Conservation (phyloP, 2,113 vertebrate species). For the Suncus etruscus region DNA sequence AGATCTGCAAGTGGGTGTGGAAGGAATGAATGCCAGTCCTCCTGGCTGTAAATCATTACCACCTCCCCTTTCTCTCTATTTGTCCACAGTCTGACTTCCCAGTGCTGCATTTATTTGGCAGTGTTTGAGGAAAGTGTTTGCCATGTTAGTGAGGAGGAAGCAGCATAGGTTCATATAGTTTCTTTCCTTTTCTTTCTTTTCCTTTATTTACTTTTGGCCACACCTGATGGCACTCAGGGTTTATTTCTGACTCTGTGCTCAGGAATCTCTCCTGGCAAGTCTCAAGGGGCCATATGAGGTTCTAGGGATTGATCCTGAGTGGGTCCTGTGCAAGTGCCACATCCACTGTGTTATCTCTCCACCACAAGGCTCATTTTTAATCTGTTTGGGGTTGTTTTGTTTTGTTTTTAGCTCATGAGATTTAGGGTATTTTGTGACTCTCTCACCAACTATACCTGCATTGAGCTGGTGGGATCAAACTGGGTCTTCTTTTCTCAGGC, state of each 20-base stretch:
- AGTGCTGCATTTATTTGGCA: neutral
- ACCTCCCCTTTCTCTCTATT: neutral
- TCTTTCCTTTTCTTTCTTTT: too few relatives aligned
- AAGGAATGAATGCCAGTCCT: neutral
- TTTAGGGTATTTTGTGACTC: neutral
- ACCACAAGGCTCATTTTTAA: slow-evolving; percentile 7
- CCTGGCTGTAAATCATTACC: slow-evolving; percentile 9
- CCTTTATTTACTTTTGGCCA: too few relatives aligned
- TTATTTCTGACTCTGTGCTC: too few relatives aligned
- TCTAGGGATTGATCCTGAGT: too few relatives aligned
- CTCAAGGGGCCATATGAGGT: too few relatives aligned
- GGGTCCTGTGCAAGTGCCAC: too few relatives aligned
- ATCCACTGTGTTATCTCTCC: too few relatives aligned
- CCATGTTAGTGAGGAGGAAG: neutral
- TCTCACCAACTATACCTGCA: neutral
- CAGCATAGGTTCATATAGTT: neutral
- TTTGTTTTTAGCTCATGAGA: neutral
- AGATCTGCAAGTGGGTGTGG: neutral
- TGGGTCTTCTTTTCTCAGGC: neutral
- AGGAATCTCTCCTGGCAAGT: too few relatives aligned
- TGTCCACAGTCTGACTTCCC: neutral
- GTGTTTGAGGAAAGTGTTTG: slow-evolving; percentile 18
- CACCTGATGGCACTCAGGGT: too few relatives aligned
- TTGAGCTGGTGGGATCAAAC: too few relatives aligned
- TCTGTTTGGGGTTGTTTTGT: too few relatives aligned